Conservation (phyloP, 2,888 invertebrate genomes). For the Sclerodermus sp. region DNA sequence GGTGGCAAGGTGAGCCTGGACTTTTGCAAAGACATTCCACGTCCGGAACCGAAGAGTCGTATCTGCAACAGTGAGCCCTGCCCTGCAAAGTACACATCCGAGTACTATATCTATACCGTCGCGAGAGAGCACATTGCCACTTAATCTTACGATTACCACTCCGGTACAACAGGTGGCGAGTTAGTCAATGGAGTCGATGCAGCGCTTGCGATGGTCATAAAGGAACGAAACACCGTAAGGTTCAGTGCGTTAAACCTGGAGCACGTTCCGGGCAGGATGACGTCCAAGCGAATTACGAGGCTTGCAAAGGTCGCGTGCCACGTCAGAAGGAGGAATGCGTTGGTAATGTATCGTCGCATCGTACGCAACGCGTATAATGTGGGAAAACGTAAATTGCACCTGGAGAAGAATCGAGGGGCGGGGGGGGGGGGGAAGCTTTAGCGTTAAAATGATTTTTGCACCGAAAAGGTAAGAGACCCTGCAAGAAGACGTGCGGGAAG, state of each 20-base stretch:
- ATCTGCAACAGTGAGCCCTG: slow-evolving; percentile 60
- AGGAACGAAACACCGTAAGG: slow-evolving; percentile 57
- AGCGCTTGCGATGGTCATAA: slow-evolving; percentile 60
- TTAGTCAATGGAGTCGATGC: slow-evolving; percentile 68
- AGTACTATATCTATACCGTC: too few species aligned
- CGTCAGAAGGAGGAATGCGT: slow-evolving; percentile 34
- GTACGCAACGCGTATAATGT: too few species aligned
- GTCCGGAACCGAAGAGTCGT: slow-evolving; percentile 54
- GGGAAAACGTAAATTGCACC: too few species aligned
- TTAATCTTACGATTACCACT: not conserved
- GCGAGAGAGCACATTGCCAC: too few species aligned
- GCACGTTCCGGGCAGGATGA: slow-evolving; percentile 57
- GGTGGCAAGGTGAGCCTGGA: slow-evolving; percentile 63
- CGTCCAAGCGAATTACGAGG: slow-evolving; percentile 40
- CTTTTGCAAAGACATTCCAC: slow-evolving; percentile 56
- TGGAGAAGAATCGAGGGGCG: too few species aligned
- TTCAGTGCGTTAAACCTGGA: slow-evolving; percentile 60
- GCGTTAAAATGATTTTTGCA: too few species aligned
- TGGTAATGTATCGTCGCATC: slow-evolving; percentile 25
- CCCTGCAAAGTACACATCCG: slow-evolving; percentile 59
- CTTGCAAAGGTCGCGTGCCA: slow-evolving; percentile 41
- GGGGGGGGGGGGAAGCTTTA: too few species aligned
- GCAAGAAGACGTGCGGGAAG: slow-evolving; percentile 34
- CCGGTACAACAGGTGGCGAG: slow-evolving; percentile 68
- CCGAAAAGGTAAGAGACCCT: slow-evolving; percentile 36